These are phyloP conservation scores for Proisotoma minuta DNA, from an alignment of 2,888 invertebrate species.

Conservation along the genomic window DNA sequence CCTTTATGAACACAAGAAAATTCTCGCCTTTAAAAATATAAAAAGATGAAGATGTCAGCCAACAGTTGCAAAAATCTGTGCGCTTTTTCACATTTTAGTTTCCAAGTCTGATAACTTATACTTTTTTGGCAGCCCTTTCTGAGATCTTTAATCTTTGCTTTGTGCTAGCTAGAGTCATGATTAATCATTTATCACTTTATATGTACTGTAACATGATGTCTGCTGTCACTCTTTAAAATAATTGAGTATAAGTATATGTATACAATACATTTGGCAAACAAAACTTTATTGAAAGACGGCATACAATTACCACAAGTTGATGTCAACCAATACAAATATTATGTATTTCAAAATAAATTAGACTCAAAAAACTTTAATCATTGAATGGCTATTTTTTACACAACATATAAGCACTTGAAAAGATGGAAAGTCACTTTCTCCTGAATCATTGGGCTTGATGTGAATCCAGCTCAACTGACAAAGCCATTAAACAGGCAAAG, in stretches of 20 bases:
- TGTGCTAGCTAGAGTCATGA: neutral
- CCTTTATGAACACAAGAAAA: neutral
- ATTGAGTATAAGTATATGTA: too few species aligned
- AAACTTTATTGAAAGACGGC: too few species aligned
- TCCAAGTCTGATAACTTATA: neutral
- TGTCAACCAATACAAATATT: neutral
- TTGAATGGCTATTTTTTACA: neutral
- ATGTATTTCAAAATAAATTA: too few species aligned
- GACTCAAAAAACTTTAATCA: neutral
- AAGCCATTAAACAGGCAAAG: slow-evolving; percentile 96
- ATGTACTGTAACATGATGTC: too few species aligned
- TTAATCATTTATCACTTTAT: neutral
- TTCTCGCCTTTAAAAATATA: too few species aligned
- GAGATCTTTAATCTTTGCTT: neutral
- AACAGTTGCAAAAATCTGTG: too few species aligned
- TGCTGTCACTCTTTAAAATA: too few species aligned
- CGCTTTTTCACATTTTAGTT: too few species aligned
- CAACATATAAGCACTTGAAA: neutral
- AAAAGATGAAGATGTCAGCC: too few species aligned
- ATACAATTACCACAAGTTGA: neutral
- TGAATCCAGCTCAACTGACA: slow-evolving; percentile 19
- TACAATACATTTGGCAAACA: too few species aligned
- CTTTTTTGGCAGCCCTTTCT: neutral
- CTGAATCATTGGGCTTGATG: slow-evolving; percentile 3
- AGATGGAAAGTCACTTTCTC: too few species aligned